Evolutionary conservation across 2,888 invertebrate species (phyloP), one percentile per base, ranked within the genome.

Genomic region (Antitype chi): DNA sequence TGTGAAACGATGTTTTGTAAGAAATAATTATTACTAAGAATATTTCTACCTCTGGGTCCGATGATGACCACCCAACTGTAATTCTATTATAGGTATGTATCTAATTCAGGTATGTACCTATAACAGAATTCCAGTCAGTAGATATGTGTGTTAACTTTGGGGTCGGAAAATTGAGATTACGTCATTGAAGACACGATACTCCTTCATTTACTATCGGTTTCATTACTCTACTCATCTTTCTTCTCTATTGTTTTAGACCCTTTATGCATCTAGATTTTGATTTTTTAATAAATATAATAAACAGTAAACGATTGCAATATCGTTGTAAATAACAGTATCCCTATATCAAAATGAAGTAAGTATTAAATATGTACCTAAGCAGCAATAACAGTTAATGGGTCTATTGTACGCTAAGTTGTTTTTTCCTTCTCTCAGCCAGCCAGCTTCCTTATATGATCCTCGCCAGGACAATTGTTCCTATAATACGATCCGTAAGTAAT

Each of bases 391-490:
- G 47, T 15, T 74, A 74, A 77, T 59, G 76, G 13, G 17, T 0
- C 75, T 47, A 86, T 84, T 86, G 86, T 84, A 55, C 69, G 76
- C 43, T 83, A 83, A 84, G 79, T 28, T 73, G 83, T 73, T 63
- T 69, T 70, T 74, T 79, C 75, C 86, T 81, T 74, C 25, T 38
- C 25, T 74, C 60, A 55, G 76, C n/a, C 32, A 43, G 60, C 47
- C 17, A 47, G 47, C 47, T 23, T 60, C 47, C 25, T 32, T 53
- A 6, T n/a, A 28, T 74, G 23, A 52, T 59, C 17, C 74, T 47
- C 7, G 32, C 1, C 59, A 32, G 43, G n/a, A 32, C 59, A 81
- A 59, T 81, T 73, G 49, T 71, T 70, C n/a, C 13, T 25, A 25
- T n/a, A 52, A 9, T 52, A 52, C 9, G 38, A n/a, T 49, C 2